Percentiles rank a stretch among this genome's conserved stretches.
These are phyloP conservation scores for Gracilinanus agilis DNA, from an alignment of 2,113 vertebrate species.

Conservation along the genomic window DNA sequence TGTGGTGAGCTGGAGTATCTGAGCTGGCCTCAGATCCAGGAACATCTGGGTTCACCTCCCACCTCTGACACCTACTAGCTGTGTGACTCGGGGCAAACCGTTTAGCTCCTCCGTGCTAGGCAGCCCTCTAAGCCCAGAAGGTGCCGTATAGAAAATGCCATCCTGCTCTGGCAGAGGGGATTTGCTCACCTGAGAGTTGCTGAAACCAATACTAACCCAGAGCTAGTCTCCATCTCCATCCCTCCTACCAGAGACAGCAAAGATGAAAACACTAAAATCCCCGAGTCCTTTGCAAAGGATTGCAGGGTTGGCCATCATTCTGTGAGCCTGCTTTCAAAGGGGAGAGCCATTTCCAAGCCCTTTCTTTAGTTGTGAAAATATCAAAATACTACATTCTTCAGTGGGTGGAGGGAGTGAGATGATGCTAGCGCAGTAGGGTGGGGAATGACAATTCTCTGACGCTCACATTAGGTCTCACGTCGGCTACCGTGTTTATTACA, in stretches of 20 bases:
- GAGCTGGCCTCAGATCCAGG: neutral
- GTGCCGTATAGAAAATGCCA: neutral
- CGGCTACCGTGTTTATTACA: constrained; percentile 1
- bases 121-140: neutral
- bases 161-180: neutral
- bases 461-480: neutral
- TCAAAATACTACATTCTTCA: neutral
- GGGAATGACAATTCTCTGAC: neutral
- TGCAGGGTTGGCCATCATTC: constrained; percentile 11
- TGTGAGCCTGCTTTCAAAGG: constrained; percentile 40
- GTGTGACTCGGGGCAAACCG: neutral
- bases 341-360: constrained; percentile 21
- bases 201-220: neutral
- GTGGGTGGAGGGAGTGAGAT: neutral
- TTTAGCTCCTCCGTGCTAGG: neutral
- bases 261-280: constrained; percentile 35
- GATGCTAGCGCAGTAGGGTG: constrained; percentile 31
- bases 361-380: constrained; percentile 45
- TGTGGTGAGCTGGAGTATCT: neutral
- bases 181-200: neutral
- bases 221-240: neutral
- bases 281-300: constrained; percentile 24
- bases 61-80: neutral
- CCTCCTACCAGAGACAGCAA: constrained; percentile 39
- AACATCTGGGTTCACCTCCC: neutral